Conservation (phyloP, 2,888 invertebrate species). For the Callimorpha dominula region DNA sequence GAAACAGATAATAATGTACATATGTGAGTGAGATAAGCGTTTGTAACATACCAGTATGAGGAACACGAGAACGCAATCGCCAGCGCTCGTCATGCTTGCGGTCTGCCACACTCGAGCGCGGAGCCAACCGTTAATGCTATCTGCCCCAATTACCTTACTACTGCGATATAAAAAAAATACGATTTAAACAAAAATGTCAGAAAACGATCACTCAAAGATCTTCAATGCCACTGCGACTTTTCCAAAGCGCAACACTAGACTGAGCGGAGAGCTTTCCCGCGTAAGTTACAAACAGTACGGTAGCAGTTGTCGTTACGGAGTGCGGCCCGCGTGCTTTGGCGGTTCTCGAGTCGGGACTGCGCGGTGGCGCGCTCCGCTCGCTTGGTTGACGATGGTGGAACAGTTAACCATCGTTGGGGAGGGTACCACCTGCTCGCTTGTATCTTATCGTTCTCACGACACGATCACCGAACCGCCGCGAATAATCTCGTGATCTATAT, state of each 20-base stretch:
- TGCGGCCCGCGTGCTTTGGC: slow-evolving; percentile 72
- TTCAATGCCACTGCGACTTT: slow-evolving; percentile 52
- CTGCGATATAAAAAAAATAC: slow-evolving; percentile 69
- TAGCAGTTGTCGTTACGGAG: slow-evolving; percentile 45
- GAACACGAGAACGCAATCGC: slow-evolving; percentile 78
- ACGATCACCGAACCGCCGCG: slow-evolving; percentile 73
- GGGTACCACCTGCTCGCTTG: slow-evolving; percentile 79
- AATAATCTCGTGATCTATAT: slow-evolving; percentile 83
- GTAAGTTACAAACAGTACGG: slow-evolving; percentile 46
- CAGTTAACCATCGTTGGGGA: slow-evolving; percentile 81
- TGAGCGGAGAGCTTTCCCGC: slow-evolving; percentile 53
- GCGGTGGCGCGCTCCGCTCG: slow-evolving; percentile 70
- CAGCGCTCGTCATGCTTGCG: slow-evolving; percentile 85
- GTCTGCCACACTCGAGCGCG: slow-evolving; percentile 85
- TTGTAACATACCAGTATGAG: slow-evolving; percentile 77
- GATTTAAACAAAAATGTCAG: slow-evolving; percentile 36
- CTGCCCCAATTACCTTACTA: slow-evolving; percentile 85
- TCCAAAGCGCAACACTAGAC: slow-evolving; percentile 40
- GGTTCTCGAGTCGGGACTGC: slow-evolving; percentile 77
- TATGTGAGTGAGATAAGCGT: slow-evolving; percentile 12
- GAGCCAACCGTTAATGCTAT: slow-evolving; percentile 85
- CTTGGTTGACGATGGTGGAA: slow-evolving; percentile 76
- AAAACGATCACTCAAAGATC: slow-evolving; percentile 51
- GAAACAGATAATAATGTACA: not conserved
- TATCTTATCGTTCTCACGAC: slow-evolving; percentile 84